Base-by-base conservation (phyloP, 2,113 vertebrate species). In the Percopsis transmontana region DNA sequence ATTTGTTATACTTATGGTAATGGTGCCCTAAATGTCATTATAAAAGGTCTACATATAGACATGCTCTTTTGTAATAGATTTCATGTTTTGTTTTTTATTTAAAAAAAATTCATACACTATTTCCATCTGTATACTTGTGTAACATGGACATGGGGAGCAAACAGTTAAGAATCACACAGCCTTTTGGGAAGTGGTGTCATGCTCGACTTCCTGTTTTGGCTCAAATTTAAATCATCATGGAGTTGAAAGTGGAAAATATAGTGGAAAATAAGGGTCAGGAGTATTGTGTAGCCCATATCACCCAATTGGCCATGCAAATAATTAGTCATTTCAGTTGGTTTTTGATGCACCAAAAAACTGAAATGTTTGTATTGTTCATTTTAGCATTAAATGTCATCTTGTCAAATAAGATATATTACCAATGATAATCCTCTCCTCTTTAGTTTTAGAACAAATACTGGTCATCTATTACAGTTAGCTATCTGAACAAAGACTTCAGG, bases 401-500 rank as follows among this genome's bases (percentile, higher is more conserved):
- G 20, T 21, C 18, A 48, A 60, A 18, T 48, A 15, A 33, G 1
- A 59, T 66, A 50, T 50, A 15, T 18, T 1, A 1, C 55, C 16
- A 42, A 58, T 52, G 6, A 16, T 5, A 42, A 19, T 42, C 57
- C 23, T 45, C 50, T 55, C 42, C 41, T 57, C 40, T 62, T 56
- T 65, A 62, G 14, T 4, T 19, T 24, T 51, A 11, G 13, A 54
- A 54, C 38, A 72, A 47, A 70, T 27, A 47, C 27, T 62, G 24
- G 24, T 65, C 41, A 66, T 41, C 66, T 57, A 66, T 69, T n/a
- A 64, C 55, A 42, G 27, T 7, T 3, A 3, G 53, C 59, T 74
- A 88, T 92, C 90, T 91, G 88, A 81, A 90, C 88, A 84, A 56
- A 83, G 18, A 40, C 63, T 55, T 47, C 89, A 64, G 70, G 39